A percentile compares a stretch with the other conserved stretches of the same genome.
phyloP scores from a whole-genome alignment of 1,140 invertebrate genomes.

The Drosophila novamexicana region DNA sequence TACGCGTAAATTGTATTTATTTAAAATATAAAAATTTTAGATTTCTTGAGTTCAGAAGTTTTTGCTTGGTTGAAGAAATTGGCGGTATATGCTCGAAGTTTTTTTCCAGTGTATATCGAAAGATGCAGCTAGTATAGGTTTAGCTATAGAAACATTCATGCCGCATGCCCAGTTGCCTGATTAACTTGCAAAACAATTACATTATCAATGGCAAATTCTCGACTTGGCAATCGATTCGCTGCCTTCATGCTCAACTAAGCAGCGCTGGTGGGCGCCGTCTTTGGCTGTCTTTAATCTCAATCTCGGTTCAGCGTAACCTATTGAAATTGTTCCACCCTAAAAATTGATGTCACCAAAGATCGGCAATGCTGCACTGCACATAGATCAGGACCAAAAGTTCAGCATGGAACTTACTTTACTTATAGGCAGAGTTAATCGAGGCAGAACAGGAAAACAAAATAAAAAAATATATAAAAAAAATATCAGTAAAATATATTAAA shows the following conservation, averaged over 20 bases:
- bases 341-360: slow-evolving; percentile 61
- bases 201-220: slow-evolving; percentile 41
- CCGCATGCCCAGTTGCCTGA: neutral
- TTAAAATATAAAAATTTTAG: too few species aligned
- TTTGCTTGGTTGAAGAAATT: too few species aligned
- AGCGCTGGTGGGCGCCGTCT: slow-evolving; percentile 12
- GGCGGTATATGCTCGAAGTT: neutral
- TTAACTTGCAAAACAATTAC: slow-evolving; percentile 33
- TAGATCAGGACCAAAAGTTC: slow-evolving; percentile 52
- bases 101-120: neutral
- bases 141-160: neutral
- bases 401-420: slow-evolving; percentile 9
- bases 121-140: neutral
- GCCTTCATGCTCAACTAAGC: slow-evolving; percentile 37
- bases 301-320: slow-evolving; percentile 52
- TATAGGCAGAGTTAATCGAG: slow-evolving; percentile 37
- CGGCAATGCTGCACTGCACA: slow-evolving; percentile 31
- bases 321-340: slow-evolving; percentile 61
- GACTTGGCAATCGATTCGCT: slow-evolving; percentile 32
- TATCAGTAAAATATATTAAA: neutral
- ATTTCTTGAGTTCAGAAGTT: neutral
- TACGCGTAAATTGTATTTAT: too few species aligned
- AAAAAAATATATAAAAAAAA: neutral
- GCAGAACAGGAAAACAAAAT: slow-evolving; percentile 9
- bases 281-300: slow-evolving; percentile 41